These are phyloP conservation scores for Patella pellucida DNA, from an alignment of 2,888 invertebrate species.

Conservation along the genomic window DNA sequence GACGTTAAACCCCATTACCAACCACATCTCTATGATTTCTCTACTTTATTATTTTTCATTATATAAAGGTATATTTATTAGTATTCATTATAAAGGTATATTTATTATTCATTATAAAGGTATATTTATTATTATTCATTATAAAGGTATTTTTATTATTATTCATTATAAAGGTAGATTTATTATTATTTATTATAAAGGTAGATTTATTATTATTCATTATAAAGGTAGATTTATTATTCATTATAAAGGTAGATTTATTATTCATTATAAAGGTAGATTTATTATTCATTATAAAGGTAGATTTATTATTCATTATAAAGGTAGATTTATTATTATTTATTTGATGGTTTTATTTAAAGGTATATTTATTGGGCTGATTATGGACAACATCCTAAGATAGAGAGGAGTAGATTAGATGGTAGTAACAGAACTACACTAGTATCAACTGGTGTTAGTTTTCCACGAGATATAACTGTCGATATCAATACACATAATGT, in stretches of 20 bases:
- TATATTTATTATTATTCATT: slow-evolving; percentile 81
- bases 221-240: slow-evolving; percentile 82
- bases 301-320: slow-evolving; percentile 8
- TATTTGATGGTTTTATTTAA: slow-evolving; percentile 15
- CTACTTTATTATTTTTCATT: not conserved
- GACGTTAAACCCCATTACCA: no score
- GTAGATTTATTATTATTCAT: not conserved
- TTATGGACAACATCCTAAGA: slow-evolving; percentile 84
- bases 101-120: slow-evolving; percentile 81
- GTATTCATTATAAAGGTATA: slow-evolving; percentile 36
- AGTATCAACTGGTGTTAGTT: slow-evolving; percentile 90
- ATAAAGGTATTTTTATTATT: not conserved
- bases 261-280: slow-evolving; percentile 73
- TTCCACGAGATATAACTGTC: slow-evolving; percentile 78
- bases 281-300: slow-evolving; percentile 79
- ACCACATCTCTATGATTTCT: no score
- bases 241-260: not conserved
- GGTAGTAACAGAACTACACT: slow-evolving; percentile 81
- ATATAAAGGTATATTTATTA: not conserved
- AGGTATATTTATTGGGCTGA: slow-evolving; percentile 96
- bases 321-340: not conserved
- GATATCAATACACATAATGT: slow-evolving; percentile 95
- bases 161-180: slow-evolving; percentile 76
- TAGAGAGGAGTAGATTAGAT: slow-evolving; percentile 84
- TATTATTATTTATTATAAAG: slow-evolving; percentile 77